Evolutionary conservation across 2,797 vertebrate genomes (phyloP).

Genomic region (Decapterus maruadsi): DNA sequence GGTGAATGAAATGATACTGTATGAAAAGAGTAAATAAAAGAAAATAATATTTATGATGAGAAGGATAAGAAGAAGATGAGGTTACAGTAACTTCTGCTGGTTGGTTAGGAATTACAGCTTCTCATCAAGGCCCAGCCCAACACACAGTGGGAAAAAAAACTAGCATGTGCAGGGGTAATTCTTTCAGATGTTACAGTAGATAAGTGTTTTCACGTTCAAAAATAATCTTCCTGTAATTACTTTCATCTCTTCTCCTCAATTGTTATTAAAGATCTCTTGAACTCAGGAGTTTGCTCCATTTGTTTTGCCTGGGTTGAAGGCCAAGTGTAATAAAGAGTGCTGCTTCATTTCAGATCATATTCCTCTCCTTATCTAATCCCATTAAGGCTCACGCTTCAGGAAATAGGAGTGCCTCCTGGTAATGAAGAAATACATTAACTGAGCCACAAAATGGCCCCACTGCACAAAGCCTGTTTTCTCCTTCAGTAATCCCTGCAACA

Average conservation of each 20-base stretch:
- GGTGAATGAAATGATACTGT: slow-evolving; percentile 3
- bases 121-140: neutral
- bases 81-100: slow-evolving; percentile 6
- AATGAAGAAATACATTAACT: slow-evolving; percentile 79
- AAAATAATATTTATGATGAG: neutral
- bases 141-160: slow-evolving; percentile 1
- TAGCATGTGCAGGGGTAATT: slow-evolving; percentile 11
- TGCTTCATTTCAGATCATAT: slow-evolving; percentile 71
- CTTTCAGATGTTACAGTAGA: neutral
- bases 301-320: slow-evolving; percentile 67
- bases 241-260: slow-evolving; percentile 33
- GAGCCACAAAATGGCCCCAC: slow-evolving; percentile 60
- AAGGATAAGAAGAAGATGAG: neutral
- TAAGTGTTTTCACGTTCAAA: slow-evolving; percentile 49
- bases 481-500: slow-evolving; percentile 48
- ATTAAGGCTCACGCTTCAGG: slow-evolving; percentile 78
- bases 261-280: slow-evolving; percentile 48
- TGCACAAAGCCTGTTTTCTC: slow-evolving; percentile 55
- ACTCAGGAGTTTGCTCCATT: slow-evolving; percentile 53
- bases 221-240: slow-evolving; percentile 44
- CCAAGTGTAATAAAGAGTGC: slow-evolving; percentile 69
- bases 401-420: slow-evolving; percentile 73
- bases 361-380: slow-evolving; percentile 75
- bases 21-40: neutral
- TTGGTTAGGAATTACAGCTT: neutral